Conservation (phyloP, 2,113 vertebrate genomes). For the Actenoides lindsayi region DNA sequence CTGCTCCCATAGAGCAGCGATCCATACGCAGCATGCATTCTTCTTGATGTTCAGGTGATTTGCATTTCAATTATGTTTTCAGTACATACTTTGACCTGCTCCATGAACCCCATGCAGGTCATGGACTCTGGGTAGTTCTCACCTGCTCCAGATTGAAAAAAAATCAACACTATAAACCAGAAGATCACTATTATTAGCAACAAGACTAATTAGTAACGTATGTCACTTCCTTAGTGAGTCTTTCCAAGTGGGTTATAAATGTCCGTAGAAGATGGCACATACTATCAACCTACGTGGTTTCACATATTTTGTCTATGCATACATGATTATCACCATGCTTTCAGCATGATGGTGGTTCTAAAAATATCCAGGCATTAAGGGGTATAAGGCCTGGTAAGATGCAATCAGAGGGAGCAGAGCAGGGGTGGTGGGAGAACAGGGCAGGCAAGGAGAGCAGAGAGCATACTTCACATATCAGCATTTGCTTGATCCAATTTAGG, state of each 20-base stretch:
- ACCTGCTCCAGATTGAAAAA: conserved; percentile 26
- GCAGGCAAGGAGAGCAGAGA: conserved; percentile 38
- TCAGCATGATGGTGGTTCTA: conserved; percentile 30
- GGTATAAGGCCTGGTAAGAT: neutral
- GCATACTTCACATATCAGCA: conserved; percentile 56
- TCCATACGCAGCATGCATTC: neutral
- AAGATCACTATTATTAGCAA: conserved; percentile 40
- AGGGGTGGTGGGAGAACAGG: neutral
- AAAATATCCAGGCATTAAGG: conserved; percentile 29
- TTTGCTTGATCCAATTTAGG: conserved; percentile 56
- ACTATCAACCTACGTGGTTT: neutral
- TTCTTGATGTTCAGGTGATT: neutral
- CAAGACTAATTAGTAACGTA: conserved; percentile 4
- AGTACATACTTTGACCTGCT: neutral
- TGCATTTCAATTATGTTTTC: neutral
- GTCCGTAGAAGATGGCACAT: conserved; percentile 6
- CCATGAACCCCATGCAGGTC: neutral
- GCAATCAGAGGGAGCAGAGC: neutral
- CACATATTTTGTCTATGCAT: conserved; percentile 26
- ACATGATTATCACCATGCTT: conserved; percentile 46
- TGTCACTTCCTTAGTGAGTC: conserved; percentile 11
- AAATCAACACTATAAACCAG: neutral
- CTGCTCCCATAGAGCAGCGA: neutral
- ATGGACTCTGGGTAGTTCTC: neutral
- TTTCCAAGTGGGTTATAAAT: conserved; percentile 46